Evolutionary conservation across 2,113 vertebrate genomes (phyloP).

Genomic region (Cyprinodon variegatus): DNA sequence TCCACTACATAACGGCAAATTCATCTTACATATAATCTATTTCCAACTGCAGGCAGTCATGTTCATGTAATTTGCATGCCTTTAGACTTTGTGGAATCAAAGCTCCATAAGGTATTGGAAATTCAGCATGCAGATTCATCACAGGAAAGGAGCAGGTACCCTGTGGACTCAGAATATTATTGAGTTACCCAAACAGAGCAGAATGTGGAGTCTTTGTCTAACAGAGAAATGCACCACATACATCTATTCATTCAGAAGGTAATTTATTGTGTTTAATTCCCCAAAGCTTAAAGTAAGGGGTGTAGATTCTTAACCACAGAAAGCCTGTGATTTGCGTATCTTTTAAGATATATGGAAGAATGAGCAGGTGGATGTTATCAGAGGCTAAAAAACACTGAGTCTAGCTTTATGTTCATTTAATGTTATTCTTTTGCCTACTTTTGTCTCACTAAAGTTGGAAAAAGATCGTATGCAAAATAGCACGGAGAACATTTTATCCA

Average conservation of each 20-base stretch:
- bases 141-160: not conserved
- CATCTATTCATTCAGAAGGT: not conserved
- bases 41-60: not conserved
- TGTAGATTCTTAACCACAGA: not conserved
- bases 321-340: conserved; percentile 1
- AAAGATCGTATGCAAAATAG: not conserved
- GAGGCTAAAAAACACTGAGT: not conserved
- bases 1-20: not conserved
- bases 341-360: not conserved
- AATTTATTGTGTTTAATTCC: conserved; percentile 4
- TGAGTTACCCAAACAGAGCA: not conserved
- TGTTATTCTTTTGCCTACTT: not conserved
- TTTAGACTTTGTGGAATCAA: not conserved
- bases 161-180: not conserved
- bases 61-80: not conserved
- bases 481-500: not conserved
- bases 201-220: not conserved
- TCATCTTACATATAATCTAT: not conserved
- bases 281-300: not conserved
- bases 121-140: conserved; percentile 6
- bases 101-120: not conserved
- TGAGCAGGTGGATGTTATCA: not conserved
- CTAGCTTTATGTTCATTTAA: not conserved
- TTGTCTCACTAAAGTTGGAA: not conserved
- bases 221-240: not conserved